Conservation (phyloP, 2,113 vertebrate species). For the Sinocyclocheilus maitianheensis region DNA sequence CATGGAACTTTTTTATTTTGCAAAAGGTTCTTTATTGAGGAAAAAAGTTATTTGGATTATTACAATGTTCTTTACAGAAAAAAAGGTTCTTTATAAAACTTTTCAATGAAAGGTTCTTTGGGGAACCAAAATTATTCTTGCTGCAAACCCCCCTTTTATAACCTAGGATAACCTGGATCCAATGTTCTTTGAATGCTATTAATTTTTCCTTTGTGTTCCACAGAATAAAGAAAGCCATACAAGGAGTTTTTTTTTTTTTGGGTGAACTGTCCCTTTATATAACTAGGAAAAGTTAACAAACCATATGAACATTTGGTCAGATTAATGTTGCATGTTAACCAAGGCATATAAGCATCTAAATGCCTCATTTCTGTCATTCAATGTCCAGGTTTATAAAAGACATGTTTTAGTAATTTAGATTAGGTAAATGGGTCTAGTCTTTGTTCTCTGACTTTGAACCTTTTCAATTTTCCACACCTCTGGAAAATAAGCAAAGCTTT, state of each 20-base stretch:
- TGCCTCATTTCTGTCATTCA: background rate
- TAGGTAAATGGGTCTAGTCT: background rate
- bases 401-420: slow-evolving; percentile 5
- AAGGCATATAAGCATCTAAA: background rate
- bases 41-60: too few species aligned
- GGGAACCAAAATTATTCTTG: too few species aligned
- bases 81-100: too few species aligned
- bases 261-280: slow-evolving; percentile 1
- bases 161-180: background rate
- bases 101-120: too few species aligned
- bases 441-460: background rate
- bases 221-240: background rate
- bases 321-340: background rate
- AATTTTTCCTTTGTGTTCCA: too few species aligned
- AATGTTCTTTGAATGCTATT: background rate
- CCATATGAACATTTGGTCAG: background rate
- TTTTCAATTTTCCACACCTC: slow-evolving; percentile 4
- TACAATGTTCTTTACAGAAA: too few species aligned
- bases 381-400: background rate
- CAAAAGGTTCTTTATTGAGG: background rate
- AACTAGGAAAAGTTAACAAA: background rate
- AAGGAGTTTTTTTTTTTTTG: background rate
- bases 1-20: background rate
- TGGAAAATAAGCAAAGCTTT: slow-evolving; percentile 16
- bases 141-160: too few species aligned